Evolutionary conservation across 2,113 vertebrate genomes (phyloP).

Genomic region (Artemisiospiza belli): DNA sequence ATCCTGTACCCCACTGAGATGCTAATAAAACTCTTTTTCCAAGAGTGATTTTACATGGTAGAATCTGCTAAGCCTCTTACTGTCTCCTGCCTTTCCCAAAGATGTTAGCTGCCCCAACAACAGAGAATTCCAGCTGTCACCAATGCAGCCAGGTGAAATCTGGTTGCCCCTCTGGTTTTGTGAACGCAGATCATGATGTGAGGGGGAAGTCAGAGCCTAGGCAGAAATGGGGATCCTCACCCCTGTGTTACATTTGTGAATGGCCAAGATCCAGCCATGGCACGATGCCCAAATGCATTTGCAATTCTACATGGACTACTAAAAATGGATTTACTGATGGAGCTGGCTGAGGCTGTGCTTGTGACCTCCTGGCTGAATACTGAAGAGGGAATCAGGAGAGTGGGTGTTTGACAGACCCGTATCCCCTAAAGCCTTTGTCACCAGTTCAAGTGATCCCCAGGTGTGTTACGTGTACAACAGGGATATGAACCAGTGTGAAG

Average conservation of each 20-base stretch:
- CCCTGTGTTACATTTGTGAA: background rate
- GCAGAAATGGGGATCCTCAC: background rate
- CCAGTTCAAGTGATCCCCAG: background rate
- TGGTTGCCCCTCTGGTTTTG: background rate
- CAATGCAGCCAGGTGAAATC: background rate
- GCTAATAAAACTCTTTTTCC: slow-evolving; percentile 24
- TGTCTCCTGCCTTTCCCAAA: background rate
- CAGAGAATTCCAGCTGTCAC: slow-evolving; percentile 11
- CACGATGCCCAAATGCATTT: background rate
- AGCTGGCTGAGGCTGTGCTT: background rate
- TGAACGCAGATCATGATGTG: background rate
- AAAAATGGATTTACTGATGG: background rate
- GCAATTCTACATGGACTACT: background rate
- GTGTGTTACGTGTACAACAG: background rate
- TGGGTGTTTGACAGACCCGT: background rate
- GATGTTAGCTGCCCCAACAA: background rate
- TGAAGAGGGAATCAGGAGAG: background rate
- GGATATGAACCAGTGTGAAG: background rate
- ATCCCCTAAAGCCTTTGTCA: background rate
- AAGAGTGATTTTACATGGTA: slow-evolving; percentile 25
- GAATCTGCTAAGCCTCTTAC: slow-evolving; percentile 25
- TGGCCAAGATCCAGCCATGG: background rate
- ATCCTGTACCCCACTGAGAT: background rate
- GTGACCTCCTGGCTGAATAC: background rate
- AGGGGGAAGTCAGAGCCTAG: background rate